These are phyloP conservation scores for Scytalopus superciliaris DNA, from an alignment of 2,113 vertebrate species.

Conservation along the genomic window DNA sequence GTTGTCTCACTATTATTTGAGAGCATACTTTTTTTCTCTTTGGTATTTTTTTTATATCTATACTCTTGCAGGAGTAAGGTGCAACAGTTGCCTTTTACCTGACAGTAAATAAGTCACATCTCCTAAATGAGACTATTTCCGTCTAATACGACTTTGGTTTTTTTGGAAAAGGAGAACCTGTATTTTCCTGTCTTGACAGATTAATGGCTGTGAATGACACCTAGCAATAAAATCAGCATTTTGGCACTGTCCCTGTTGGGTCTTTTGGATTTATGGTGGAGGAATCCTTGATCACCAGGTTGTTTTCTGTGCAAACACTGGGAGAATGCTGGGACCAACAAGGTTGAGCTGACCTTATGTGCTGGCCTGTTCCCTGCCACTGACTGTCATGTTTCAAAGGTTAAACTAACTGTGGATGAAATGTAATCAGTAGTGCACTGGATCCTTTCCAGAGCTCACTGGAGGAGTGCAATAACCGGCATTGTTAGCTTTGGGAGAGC, in stretches of 20 bases:
- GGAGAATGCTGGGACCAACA: slow-evolving; percentile 46
- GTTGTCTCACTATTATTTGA: background rate
- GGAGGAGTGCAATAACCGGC: slow-evolving; percentile 46
- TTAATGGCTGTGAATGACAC: background rate
- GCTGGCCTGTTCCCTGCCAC: slow-evolving; percentile 49
- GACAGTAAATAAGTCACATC: background rate
- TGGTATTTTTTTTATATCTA: background rate
- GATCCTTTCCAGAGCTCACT: slow-evolving; percentile 64
- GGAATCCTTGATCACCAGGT: slow-evolving; percentile 22
- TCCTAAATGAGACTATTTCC: background rate
- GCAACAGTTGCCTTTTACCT: background rate
- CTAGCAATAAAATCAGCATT: background rate
- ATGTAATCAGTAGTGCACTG: slow-evolving; percentile 60
- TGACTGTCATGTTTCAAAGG: slow-evolving; percentile 76
- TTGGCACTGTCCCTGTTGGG: background rate
- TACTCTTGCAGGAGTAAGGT: background rate
- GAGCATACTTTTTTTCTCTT: background rate
- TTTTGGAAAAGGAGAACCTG: background rate
- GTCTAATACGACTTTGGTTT: background rate
- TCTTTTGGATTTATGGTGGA: slow-evolving; percentile 8
- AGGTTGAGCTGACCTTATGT: slow-evolving; percentile 69
- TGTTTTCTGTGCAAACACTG: slow-evolving; percentile 64
- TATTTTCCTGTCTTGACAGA: background rate
- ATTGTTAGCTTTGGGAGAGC: slow-evolving; percentile 61
- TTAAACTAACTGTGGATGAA: slow-evolving; percentile 75